Percentiles rank a stretch among this genome's conserved stretches.
These are phyloP conservation scores for Cardinalis cardinalis DNA, from an alignment of 2,113 vertebrate genomes.

Conservation along the genomic window DNA sequence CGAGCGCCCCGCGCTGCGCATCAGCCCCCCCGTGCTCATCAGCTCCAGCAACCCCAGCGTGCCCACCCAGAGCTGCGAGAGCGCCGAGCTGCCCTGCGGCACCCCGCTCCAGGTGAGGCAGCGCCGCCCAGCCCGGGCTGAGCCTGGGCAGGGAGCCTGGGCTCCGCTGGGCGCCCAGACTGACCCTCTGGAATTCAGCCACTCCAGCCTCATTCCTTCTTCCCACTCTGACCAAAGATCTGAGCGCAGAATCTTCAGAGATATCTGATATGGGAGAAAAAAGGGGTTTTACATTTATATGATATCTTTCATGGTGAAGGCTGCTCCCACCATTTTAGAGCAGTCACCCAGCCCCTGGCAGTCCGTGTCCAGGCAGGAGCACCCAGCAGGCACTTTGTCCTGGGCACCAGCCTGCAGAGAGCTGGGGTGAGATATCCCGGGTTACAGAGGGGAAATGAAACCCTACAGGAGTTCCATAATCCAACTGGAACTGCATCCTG, in stretches of 20 bases:
- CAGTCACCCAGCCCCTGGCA: background rate
- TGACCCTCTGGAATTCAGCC: background rate
- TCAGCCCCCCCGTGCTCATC: slow-evolving; percentile 74
- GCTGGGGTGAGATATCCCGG: background rate
- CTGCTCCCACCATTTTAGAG: background rate
- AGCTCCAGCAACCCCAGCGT: slow-evolving; percentile 79
- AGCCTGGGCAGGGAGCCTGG: background rate
- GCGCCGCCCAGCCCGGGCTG: rapidly evolving
- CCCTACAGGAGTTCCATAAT: background rate
- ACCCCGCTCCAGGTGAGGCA: slow-evolving; percentile 76
- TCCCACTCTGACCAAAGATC: background rate
- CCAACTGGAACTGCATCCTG: background rate
- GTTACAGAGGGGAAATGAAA: background rate
- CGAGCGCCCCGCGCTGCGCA: slow-evolving; percentile 60
- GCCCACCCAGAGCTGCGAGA: slow-evolving; percentile 62
- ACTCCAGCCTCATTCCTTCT: background rate
- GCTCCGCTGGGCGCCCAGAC: rapidly evolving
- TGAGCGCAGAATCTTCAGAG: background rate
- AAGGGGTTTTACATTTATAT: background rate
- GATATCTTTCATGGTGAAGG: background rate
- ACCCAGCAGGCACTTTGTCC: background rate
- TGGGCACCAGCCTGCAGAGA: background rate
- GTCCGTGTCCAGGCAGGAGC: background rate
- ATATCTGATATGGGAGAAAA: background rate
- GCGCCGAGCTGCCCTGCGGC: slow-evolving; percentile 46